Evolutionary conservation across 2,797 vertebrate genomes (phyloP).

Genomic region (Hippoglossus hippoglossus): DNA sequence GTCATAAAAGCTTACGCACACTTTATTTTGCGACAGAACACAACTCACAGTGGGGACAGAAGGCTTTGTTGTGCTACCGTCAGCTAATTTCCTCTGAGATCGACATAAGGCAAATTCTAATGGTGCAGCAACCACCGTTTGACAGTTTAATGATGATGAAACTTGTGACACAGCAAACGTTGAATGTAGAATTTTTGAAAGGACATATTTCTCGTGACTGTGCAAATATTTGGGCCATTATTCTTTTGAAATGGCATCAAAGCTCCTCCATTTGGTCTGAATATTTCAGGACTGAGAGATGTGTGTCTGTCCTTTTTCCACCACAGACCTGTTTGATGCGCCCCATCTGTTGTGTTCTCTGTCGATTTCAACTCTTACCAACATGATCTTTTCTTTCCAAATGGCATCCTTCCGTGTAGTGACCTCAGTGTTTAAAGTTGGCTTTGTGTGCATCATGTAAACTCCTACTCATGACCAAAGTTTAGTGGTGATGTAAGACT

Average conservation of each 20-base stretch:
- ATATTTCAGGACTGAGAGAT: conserved; percentile 7
- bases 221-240: conserved; percentile 8
- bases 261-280: neutral
- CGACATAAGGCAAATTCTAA: neutral
- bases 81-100: neutral
- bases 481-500: conserved; percentile 22
- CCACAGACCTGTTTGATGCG: neutral
- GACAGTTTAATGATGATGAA: conserved; percentile 4
- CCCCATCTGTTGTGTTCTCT: conserved; percentile 15
- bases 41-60: neutral
- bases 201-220: neutral
- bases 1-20: conserved; percentile 13
- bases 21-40: conserved; percentile 14
- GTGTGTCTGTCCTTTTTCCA: neutral
- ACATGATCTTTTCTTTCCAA: conserved; percentile 20
- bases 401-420: conserved; percentile 7
- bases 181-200: neutral
- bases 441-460: conserved; percentile 34
- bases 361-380: conserved; percentile 29
- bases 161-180: conserved; percentile 13
- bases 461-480: conserved; percentile 57
- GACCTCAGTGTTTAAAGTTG: conserved; percentile 39
- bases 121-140: neutral
- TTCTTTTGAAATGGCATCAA: conserved; percentile 1
- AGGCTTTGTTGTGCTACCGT: neutral